Conservation (phyloP, 1,140 invertebrate species). For the Phymastichus coffea region DNA sequence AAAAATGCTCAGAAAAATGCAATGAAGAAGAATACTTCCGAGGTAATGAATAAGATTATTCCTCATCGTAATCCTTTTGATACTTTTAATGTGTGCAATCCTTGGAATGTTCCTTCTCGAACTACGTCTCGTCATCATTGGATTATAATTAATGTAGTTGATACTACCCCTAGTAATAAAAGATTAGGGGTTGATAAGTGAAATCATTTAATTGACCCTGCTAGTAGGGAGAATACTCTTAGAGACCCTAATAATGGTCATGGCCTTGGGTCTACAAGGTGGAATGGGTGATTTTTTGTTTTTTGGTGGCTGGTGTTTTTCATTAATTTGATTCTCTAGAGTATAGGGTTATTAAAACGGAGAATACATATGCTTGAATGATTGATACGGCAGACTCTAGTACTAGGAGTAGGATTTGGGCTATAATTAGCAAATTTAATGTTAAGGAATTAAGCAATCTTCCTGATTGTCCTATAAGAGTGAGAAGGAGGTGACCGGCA, state of each 20-base stretch:
- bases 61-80: conserved; percentile 57
- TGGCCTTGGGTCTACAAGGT: conserved; percentile 58
- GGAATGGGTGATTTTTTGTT: conserved; percentile 61
- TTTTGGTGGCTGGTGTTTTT: too few relatives aligned
- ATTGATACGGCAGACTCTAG: too few relatives aligned
- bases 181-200: conserved; percentile 22
- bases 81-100: conserved; percentile 52
- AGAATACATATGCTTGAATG: too few relatives aligned
- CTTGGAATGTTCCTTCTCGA: conserved; percentile 62
- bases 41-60: conserved; percentile 67
- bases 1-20: conserved; percentile 68
- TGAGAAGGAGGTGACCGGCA: too few relatives aligned
- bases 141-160: conserved; percentile 22
- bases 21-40: conserved; percentile 65
- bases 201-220: conserved; percentile 24
- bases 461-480: too few relatives aligned
- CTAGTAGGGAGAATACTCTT: conserved; percentile 40
- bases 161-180: conserved; percentile 16
- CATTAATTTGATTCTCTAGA: conserved; percentile 46
- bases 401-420: too few relatives aligned
- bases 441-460: too few relatives aligned
- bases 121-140: conserved; percentile 68
- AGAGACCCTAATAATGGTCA: conserved; percentile 54
- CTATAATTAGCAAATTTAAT: too few relatives aligned
- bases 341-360: too few relatives aligned